Evolutionary conservation across 2,797 vertebrate genomes (phyloP), one percentile per base, ranked within the genome.

Genomic region (Setipinna tenuifilis): DNA sequence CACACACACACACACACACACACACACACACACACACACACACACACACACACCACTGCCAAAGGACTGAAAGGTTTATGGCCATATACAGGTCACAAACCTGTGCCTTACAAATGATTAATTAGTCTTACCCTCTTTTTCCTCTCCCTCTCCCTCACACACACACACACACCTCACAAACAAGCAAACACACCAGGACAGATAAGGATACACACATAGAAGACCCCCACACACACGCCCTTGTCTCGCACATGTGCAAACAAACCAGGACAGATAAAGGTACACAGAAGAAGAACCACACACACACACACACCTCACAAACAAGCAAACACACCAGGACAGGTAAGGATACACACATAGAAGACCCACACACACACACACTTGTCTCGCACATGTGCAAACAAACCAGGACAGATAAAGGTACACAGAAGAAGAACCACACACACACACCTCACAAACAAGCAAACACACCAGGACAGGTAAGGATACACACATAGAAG

Each of bases 31-130:
- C 50, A 14, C 50, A 14, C 50, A 54, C 50, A 54, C 50, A 54
- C 50, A 54, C 50, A 54, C 50, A 54, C 50, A 28, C 62, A 28
- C 1, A 3, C 62, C 35, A 78, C 31, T 19, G 71, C 1, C 16
- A 41, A 78, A 78, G 71, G 6, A 78, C 71, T 78, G 21, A 54
- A 54, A 44, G 71, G 71, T 78, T 78, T 44, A 78, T 19, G 5
- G 41, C 35, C 71, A 78, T 35, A 21, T 12, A 21, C 71, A 78
- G 10, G 31, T 21, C 71, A 54, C 50, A 35, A 41, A 78, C 31
- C 71, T 78, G 35, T 11, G 35, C 19, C 35, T 78, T 78, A 78
- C 12, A 78, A 78, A 78, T 78, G 35, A 78, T 44, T 35, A 16
- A 78, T n/a, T n/a, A 21, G 71, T 19, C 35, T 41, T 78, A 41